Conservation (phyloP, 2,888 invertebrate species). For the Brachyopa scutellaris region DNA sequence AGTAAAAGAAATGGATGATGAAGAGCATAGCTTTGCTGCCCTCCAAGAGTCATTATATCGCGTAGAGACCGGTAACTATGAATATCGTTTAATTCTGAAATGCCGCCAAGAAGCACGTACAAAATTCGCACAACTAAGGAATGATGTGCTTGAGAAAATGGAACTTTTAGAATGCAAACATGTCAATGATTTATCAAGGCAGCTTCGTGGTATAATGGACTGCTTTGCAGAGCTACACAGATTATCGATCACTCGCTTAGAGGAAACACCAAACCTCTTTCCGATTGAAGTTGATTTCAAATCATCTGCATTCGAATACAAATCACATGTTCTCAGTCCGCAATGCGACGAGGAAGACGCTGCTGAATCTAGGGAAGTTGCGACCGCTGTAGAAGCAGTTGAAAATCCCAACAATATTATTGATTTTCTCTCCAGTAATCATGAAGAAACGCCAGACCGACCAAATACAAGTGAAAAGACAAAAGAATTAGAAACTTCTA, state of each 20-base stretch:
- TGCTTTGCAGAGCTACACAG: constrained; percentile 88
- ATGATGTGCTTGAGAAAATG: constrained; percentile 97
- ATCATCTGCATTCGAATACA: constrained; percentile 95
- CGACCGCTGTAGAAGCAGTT: constrained; percentile 77
- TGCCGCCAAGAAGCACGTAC: constrained; percentile 97
- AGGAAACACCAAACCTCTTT: constrained; percentile 89
- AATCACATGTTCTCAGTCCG: constrained; percentile 81
- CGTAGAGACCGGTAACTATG: constrained; percentile 99
- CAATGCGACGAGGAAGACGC: constrained; percentile 79
- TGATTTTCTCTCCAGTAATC: constrained; percentile 69
- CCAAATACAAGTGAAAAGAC: constrained; percentile 17
- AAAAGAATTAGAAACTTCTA: background rate
- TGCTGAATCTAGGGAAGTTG: constrained; percentile 74
- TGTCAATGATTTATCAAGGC: constrained; percentile 96
- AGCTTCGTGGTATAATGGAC: constrained; percentile 91
- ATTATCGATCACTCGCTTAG: constrained; percentile 89
- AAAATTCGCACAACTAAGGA: constrained; percentile 91
- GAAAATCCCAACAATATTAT: constrained; percentile 78
- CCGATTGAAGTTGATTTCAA: constrained; percentile 98
- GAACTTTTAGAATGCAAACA: constrained; percentile 99
- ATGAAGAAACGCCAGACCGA: constrained; percentile 38
- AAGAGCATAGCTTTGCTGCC: constrained; percentile 96
- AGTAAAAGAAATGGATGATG: constrained; percentile 99
- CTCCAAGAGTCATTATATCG: constrained; percentile 98
- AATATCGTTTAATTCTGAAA: constrained; percentile 96